Evolutionary conservation across 1,140 invertebrate genomes (phyloP).

Genomic region (Melanaphis sacchari): DNA sequence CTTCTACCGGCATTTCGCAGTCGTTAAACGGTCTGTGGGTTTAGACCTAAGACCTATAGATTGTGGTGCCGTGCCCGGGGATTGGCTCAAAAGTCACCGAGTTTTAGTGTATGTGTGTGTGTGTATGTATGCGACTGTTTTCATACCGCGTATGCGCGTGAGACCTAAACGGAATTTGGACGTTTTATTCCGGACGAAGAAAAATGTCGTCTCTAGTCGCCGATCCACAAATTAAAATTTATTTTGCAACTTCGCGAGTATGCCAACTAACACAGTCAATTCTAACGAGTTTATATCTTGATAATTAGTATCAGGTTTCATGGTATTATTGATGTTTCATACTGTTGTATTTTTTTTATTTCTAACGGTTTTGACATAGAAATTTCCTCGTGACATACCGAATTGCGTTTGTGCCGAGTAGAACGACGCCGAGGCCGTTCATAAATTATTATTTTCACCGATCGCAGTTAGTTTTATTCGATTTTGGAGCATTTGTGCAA

Average conservation of each 20-base stretch:
- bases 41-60: background rate
- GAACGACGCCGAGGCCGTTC: background rate
- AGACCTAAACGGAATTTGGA: background rate
- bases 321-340: background rate
- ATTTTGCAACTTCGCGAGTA: no score
- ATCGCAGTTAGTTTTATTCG: background rate
- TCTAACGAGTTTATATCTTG: background rate
- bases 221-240: no score
- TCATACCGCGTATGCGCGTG: no score
- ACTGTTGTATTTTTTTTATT: background rate
- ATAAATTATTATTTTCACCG: background rate
- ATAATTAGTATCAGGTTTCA: background rate
- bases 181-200: background rate
- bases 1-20: background rate
- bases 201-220: background rate
- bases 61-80: background rate
- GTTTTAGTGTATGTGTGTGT: background rate
- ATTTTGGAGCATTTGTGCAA: background rate
- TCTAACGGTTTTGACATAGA: background rate
- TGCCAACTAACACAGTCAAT: background rate
- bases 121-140: no score
- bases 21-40: conserved; percentile 8
- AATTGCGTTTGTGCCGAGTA: background rate
- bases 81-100: background rate
- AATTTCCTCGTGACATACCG: background rate